These are phyloP conservation scores for Podarcis lilfordi DNA, from an alignment of 2,797 vertebrate species.

Conservation along the genomic window DNA sequence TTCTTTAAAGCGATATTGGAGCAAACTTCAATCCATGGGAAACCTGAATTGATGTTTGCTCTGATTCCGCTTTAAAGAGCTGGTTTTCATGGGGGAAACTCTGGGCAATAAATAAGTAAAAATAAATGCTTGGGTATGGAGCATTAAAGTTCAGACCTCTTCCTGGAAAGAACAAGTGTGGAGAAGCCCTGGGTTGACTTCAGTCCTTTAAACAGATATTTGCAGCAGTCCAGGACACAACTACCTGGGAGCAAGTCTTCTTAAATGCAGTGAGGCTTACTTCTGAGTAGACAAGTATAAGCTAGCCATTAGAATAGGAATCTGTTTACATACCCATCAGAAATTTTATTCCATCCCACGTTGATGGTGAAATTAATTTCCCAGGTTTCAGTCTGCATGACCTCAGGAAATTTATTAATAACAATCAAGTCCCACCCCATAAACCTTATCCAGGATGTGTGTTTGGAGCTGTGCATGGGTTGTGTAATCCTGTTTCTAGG, in stretches of 20 bases:
- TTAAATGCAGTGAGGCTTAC: neutral
- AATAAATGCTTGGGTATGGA: too few species aligned
- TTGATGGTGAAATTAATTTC: neutral
- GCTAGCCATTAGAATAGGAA: neutral
- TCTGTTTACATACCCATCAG: neutral
- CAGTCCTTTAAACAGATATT: neutral
- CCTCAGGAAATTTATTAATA: rapidly evolving
- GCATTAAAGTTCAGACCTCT: too few species aligned
- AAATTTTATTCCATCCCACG: neutral
- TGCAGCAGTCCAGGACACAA: neutral
- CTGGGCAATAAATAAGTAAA: too few species aligned
- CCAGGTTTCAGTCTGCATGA: neutral
- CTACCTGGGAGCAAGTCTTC: neutral
- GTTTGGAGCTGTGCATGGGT: neutral
- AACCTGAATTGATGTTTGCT: too few species aligned
- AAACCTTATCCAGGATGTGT: neutral
- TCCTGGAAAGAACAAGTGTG: neutral
- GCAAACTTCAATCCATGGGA: too few species aligned
- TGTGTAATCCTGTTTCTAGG: neutral
- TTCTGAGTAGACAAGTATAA: neutral
- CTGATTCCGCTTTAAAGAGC: too few species aligned
- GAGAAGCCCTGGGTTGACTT: neutral
- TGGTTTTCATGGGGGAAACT: too few species aligned
- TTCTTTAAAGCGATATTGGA: too few species aligned
- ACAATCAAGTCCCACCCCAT: neutral